These are phyloP conservation scores for Gulo gulo DNA, from an alignment of 2,113 vertebrate genomes.

Conservation along the genomic window DNA sequence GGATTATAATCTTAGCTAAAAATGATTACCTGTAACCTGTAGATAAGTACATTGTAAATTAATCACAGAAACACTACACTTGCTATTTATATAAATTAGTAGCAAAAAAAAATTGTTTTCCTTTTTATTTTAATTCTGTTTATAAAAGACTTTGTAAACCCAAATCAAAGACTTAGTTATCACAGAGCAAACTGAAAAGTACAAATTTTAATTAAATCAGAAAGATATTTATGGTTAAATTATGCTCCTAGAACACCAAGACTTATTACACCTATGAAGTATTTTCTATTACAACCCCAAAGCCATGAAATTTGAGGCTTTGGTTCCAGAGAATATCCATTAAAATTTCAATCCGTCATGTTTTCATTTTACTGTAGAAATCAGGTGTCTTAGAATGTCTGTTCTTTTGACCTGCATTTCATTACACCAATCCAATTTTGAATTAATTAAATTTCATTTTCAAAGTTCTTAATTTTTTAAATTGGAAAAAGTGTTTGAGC, in stretches of 20 bases:
- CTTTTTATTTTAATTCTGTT: neutral
- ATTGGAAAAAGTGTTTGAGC: conserved; percentile 77
- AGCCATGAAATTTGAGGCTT: conserved; percentile 18
- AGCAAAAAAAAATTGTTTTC: neutral
- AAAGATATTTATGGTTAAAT: conserved; percentile 19
- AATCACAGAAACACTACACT: neutral
- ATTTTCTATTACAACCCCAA: conserved; percentile 3
- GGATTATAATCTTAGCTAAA: neutral
- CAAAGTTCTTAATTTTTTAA: conserved; percentile 79
- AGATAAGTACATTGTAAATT: neutral
- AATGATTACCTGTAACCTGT: neutral
- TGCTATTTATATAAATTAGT: neutral
- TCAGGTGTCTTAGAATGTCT: conserved; percentile 38
- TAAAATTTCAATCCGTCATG: conserved; percentile 42
- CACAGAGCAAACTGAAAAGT: neutral
- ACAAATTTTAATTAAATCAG: conserved; percentile 23
- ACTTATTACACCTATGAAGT: neutral
- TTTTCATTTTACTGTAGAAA: conserved; percentile 57
- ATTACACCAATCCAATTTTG: conserved; percentile 70
- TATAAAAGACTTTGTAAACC: neutral
- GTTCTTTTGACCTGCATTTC: conserved; percentile 72
- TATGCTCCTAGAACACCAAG: neutral
- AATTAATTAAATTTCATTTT: conserved; percentile 78
- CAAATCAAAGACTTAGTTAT: neutral
- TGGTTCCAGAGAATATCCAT: conserved; percentile 42